Percentiles rank a stretch among this genome's conserved stretches.
These are phyloP conservation scores for Ischnura elegans DNA, from an alignment of 2,888 invertebrate species.

Conservation along the genomic window DNA sequence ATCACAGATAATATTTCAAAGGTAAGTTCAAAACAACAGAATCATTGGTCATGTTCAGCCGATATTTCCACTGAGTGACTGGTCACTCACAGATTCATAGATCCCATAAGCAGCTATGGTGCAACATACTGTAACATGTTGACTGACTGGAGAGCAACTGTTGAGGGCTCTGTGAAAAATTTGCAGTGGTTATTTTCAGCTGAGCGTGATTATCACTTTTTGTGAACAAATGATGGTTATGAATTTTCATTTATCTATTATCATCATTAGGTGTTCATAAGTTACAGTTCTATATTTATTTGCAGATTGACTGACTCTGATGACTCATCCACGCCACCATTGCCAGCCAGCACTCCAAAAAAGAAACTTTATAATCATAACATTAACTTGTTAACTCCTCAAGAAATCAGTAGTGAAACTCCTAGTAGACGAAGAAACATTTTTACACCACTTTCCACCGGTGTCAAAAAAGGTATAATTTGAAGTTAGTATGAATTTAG, in stretches of 20 bases:
- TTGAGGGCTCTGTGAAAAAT: no score
- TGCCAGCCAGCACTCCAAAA: slow-evolving; percentile 52
- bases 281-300: background rate
- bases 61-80: no score
- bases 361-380: slow-evolving; percentile 39
- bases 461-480: slow-evolving; percentile 37
- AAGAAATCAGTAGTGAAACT: background rate
- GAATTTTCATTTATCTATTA: no score
- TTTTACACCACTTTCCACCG: slow-evolving; percentile 1
- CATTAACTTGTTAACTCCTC: background rate
- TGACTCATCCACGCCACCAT: slow-evolving; percentile 29
- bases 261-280: no score
- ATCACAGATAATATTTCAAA: slow-evolving; percentile 22
- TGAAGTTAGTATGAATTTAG: background rate
- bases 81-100: no score
- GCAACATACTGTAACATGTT: no score
- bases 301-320: slow-evolving; percentile 46
- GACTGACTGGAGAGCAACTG: no score
- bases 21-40: background rate
- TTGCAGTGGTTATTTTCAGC: no score
- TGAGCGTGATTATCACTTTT: no score
- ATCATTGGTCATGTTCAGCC: no score
- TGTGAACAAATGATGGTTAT: no score
- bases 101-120: no score
- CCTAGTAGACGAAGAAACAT: background rate